A percentile compares a stretch with the other conserved stretches of the same genome.
Evolutionary conservation across 2,797 vertebrate species (phyloP).

Genomic region (Natrix natrix): DNA sequence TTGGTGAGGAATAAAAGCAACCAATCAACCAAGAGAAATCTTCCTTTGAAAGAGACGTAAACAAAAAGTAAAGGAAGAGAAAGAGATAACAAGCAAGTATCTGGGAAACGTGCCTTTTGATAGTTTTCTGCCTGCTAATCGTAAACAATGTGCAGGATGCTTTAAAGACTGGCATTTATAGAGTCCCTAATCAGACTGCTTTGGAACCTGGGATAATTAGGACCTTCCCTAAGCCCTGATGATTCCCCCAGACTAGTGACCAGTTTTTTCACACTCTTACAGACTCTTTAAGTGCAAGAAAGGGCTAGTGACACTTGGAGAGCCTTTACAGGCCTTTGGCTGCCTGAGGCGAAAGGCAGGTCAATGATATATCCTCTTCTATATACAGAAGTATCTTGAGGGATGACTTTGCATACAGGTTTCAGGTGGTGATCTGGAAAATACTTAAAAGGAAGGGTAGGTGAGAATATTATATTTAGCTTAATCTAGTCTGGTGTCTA

Average conservation of each 20-base stretch:
- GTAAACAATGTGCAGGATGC: neutral
- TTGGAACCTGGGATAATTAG: no score
- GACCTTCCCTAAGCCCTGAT: neutral
- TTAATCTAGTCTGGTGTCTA: neutral
- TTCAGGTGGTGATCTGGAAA: neutral
- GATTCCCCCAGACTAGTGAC: neutral
- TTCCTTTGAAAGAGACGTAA: conserved; percentile 55
- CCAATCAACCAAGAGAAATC: conserved; percentile 59
- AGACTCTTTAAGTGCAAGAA: neutral
- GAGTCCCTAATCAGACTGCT: neutral
- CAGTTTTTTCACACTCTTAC: neutral
- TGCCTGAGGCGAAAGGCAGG: neutral
- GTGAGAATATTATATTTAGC: neutral
- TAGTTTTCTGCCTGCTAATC: neutral
- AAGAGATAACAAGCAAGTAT: neutral
- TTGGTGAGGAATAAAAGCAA: conserved; percentile 41
- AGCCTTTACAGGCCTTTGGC: neutral
- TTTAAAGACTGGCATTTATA: neutral
- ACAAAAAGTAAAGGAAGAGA: neutral
- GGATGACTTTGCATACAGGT: neutral
- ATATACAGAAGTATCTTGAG: neutral
- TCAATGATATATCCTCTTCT: neutral
- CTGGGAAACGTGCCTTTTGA: neutral
- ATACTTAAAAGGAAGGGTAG: neutral
- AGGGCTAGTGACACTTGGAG: neutral